Evolutionary conservation across 2,888 invertebrate genomes (phyloP).

Genomic region (Hipparchia sbordonii): DNA sequence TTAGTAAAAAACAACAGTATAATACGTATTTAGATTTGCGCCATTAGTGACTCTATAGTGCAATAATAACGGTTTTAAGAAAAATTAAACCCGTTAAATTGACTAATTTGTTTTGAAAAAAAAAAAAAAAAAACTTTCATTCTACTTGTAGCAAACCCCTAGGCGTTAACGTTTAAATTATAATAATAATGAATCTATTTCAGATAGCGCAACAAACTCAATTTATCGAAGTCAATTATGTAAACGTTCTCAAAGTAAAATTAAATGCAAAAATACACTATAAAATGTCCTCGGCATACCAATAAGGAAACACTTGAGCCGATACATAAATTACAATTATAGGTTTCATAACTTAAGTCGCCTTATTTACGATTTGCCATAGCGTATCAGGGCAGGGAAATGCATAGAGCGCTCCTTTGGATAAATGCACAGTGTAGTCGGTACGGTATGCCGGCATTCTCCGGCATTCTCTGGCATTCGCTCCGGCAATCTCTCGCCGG

Average conservation of each 20-base stretch:
- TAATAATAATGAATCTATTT: constrained; percentile 15
- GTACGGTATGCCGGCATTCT: constrained; percentile 27
- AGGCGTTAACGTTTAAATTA: constrained; percentile 11
- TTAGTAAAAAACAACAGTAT: too few species aligned
- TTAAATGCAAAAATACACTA: constrained; percentile 23
- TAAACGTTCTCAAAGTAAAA: constrained; percentile 18
- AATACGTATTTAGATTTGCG: too few species aligned
- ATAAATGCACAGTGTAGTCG: constrained; percentile 34
- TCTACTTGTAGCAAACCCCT: not conserved
- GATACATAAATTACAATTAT: constrained; percentile 45
- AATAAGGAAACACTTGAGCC: constrained; percentile 35
- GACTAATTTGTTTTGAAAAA: not conserved
- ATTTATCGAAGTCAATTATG: constrained; percentile 15
- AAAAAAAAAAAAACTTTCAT: not conserved
- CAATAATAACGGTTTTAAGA: too few species aligned
- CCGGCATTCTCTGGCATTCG: constrained; percentile 22
- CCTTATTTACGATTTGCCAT: constrained; percentile 38
- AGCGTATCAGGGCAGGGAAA: constrained; percentile 39
- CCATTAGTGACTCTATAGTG: too few species aligned
- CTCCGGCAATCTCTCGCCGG: constrained; percentile 35
- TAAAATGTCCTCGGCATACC: constrained; percentile 26
- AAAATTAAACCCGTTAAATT: not conserved
- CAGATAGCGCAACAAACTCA: constrained; percentile 15
- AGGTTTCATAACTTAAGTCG: constrained; percentile 36
- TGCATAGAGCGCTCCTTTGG: constrained; percentile 34